These are phyloP conservation scores for Psittacula derbiana DNA, from an alignment of 2,797 vertebrate species.

Conservation along the genomic window DNA sequence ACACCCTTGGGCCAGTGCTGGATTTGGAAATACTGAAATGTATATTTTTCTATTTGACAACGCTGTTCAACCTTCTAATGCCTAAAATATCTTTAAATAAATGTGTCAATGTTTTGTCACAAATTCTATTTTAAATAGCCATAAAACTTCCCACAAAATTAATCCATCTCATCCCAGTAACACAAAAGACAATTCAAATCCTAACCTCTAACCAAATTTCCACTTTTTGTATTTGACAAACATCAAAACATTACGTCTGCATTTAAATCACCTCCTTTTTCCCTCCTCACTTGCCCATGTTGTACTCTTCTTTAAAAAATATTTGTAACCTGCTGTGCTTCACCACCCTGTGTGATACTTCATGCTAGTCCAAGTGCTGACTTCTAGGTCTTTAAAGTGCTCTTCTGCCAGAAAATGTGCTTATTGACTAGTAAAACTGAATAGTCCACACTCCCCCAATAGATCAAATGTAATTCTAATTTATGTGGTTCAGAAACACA, in stretches of 20 bases:
- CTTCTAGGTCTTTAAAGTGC: neutral
- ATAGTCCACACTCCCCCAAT: rapidly evolving
- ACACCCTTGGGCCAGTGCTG: neutral
- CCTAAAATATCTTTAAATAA: neutral
- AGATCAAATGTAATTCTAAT: neutral
- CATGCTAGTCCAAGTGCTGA: neutral
- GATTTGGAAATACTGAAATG: neutral
- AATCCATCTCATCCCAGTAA: neutral
- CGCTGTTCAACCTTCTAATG: too few relatives aligned
- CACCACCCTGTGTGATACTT: neutral
- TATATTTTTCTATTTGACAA: neutral
- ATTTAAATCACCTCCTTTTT: neutral
- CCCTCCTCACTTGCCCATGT: neutral
- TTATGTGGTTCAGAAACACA: neutral
- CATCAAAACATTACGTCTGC: neutral
- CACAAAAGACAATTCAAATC: neutral
- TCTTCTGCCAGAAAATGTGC: neutral
- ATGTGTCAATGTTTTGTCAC: rapidly evolving
- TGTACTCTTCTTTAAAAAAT: neutral
- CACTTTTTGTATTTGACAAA: neutral
- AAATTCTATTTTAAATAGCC: neutral
- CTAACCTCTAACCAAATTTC: neutral
- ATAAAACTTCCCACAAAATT: neutral
- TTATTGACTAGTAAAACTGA: neutral
- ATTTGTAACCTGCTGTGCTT: neutral